Conservation (phyloP, 2,113 vertebrate genomes). For the Melanerpes aurifrons region DNA sequence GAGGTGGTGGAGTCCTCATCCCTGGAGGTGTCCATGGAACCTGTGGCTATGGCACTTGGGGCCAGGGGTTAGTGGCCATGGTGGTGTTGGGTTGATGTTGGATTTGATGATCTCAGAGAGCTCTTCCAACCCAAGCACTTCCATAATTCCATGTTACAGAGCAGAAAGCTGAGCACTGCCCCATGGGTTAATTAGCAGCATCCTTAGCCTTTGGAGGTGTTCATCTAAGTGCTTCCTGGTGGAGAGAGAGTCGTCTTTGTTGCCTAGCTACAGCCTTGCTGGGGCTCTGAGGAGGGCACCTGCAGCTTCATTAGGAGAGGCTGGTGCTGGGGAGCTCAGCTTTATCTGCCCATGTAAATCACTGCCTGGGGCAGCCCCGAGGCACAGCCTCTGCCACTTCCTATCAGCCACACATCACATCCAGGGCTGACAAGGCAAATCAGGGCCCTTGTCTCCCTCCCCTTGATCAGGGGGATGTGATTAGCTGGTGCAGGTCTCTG, state of each 20-base stretch:
- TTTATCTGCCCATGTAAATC: conserved; percentile 37
- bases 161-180: not conserved
- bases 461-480: conserved; percentile 24
- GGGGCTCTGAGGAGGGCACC: not conserved
- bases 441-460: conserved; percentile 11
- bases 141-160: not conserved
- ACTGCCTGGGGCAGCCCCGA: conserved; percentile 42
- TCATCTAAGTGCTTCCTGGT: not conserved
- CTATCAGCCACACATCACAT: conserved; percentile 15
- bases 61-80: too few species aligned
- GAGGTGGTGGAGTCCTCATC: too few species aligned
- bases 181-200: conserved; percentile 48
- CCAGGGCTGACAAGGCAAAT: conserved; percentile 33
- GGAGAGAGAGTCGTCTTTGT: not conserved
- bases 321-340: not conserved
- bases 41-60: too few species aligned
- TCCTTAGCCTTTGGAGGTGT: conserved; percentile 24
- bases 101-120: too few species aligned
- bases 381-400: conserved; percentile 27
- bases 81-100: too few species aligned
- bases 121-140: too few species aligned
- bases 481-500: not conserved
- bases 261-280: conserved; percentile 45
- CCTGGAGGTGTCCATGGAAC: too few species aligned
- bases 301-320: conserved; percentile 51